Conservation (phyloP, 2,888 invertebrate species). For the Megastigmus dorsalis region DNA sequence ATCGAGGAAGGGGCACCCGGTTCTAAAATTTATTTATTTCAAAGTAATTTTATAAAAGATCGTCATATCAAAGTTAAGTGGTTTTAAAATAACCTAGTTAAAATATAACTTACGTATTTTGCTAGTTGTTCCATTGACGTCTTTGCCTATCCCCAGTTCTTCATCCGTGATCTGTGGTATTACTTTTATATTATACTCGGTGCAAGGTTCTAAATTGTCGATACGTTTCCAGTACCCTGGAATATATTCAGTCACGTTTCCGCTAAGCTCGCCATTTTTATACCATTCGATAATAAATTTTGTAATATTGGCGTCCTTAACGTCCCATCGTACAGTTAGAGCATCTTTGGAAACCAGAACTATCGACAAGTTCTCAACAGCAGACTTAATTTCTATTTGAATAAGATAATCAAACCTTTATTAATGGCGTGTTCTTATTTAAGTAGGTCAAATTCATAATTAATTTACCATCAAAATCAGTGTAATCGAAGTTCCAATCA, state of each 20-base stretch:
- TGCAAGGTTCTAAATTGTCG: constrained; percentile 59
- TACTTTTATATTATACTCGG: constrained; percentile 56
- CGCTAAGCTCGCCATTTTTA: neutral
- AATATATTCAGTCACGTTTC: neutral
- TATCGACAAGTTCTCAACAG: too few relatives aligned
- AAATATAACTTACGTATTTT: neutral
- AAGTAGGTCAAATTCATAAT: too few relatives aligned
- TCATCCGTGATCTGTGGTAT: neutral
- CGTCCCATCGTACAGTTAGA: constrained; percentile 13
- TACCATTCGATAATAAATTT: constrained; percentile 10
- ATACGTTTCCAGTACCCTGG: constrained; percentile 46
- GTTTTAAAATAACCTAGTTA: neutral
- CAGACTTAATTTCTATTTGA: too few relatives aligned
- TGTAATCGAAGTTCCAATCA: too few relatives aligned
- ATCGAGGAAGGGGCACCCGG: constrained; percentile 7
- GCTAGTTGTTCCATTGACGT: neutral
- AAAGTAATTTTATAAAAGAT: neutral
- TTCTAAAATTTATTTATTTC: neutral
- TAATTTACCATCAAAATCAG: too few relatives aligned
- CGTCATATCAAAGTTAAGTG: neutral
- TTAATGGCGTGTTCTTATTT: too few relatives aligned
- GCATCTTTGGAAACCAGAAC: too few relatives aligned
- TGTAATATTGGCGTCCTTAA: neutral
- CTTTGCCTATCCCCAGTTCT: too few relatives aligned
- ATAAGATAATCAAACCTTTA: too few relatives aligned